Evolutionary conservation across 2,888 invertebrate genomes (phyloP).

Genomic region (Prosopocoilus inquinatus): DNA sequence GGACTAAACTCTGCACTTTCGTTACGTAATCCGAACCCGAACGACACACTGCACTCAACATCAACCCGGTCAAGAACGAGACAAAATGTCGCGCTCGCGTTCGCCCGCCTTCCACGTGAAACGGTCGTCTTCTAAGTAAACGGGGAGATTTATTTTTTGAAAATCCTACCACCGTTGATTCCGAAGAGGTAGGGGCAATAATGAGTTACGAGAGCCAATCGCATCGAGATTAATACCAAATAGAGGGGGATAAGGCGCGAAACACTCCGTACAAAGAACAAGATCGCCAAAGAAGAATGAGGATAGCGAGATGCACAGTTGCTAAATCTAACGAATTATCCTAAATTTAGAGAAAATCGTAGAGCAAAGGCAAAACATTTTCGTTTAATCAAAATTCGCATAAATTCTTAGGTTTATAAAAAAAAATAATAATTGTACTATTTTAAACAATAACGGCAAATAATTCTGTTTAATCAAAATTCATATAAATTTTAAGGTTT

Average conservation of each 20-base stretch:
- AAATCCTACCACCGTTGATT: constrained; percentile 30
- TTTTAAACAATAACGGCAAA: no score
- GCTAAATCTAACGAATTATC: no score
- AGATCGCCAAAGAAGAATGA: no score
- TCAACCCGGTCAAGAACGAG: constrained; percentile 5
- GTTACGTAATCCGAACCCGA: constrained; percentile 4
- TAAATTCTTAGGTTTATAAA: no score
- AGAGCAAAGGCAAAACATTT: no score
- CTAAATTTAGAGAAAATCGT: no score
- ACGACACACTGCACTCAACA: constrained; percentile 11
- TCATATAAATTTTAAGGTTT: no score
- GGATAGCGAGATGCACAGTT: no score
- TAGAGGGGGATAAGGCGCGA: constrained; percentile 18
- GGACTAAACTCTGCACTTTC: constrained; percentile 7
- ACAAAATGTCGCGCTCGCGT: constrained; percentile 13
- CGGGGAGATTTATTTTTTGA: constrained; percentile 37
- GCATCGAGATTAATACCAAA: constrained; percentile 3
- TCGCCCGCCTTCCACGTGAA: constrained; percentile 14
- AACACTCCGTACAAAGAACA: constrained; percentile 2
- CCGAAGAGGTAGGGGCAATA: constrained; percentile 27
- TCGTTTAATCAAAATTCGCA: no score
- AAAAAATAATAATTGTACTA: no score
- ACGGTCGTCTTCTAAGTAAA: constrained; percentile 23
- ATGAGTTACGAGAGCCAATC: constrained; percentile 21
- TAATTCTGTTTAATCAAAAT: no score